Evolutionary conservation across 37 sponge, comb jelly and placozoan genomes (phyloP).

Genomic region (Eunapius fragilis): DNA sequence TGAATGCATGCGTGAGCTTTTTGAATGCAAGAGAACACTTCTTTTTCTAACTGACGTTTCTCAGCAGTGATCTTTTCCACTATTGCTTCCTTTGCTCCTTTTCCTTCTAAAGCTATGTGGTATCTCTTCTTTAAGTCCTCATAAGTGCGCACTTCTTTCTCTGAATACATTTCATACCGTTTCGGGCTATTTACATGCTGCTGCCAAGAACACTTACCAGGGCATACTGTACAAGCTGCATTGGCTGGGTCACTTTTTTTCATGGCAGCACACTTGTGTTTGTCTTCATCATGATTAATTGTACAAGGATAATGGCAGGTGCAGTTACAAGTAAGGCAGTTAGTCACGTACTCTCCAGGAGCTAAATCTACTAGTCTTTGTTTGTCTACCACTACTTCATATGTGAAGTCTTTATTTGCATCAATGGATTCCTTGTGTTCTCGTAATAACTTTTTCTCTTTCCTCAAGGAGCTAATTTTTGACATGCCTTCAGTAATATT

Average conservation of each 20-base stretch:
- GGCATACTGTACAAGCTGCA: background rate
- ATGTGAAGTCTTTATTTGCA: conserved; percentile 34
- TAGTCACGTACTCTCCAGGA: conserved; percentile 20
- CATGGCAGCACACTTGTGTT: conserved; percentile 31
- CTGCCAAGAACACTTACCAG: background rate
- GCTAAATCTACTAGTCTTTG: background rate
- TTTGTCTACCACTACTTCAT: conserved; percentile 7
- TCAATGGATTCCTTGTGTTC: conserved; percentile 1
- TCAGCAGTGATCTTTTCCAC: background rate
- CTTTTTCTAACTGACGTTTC: background rate
- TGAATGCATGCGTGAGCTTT: background rate
- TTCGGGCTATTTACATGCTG: background rate
- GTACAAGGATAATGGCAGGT: conserved; percentile 32
- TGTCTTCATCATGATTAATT: conserved; percentile 27
- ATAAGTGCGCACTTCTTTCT: background rate
- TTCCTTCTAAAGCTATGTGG: background rate
- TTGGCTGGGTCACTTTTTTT: background rate
- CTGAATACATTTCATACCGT: background rate
- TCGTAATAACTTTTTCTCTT: conserved; percentile 11
- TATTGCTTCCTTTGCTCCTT: background rate
- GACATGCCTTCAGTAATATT: conserved; percentile 16
- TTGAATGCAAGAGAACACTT: background rate
- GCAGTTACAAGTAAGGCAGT: conserved; percentile 40
- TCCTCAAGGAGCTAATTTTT: conserved; percentile 18
- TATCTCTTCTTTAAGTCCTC: background rate